Base-by-base conservation (phyloP, 2,113 vertebrate genomes). In the Eira barbara region DNA sequence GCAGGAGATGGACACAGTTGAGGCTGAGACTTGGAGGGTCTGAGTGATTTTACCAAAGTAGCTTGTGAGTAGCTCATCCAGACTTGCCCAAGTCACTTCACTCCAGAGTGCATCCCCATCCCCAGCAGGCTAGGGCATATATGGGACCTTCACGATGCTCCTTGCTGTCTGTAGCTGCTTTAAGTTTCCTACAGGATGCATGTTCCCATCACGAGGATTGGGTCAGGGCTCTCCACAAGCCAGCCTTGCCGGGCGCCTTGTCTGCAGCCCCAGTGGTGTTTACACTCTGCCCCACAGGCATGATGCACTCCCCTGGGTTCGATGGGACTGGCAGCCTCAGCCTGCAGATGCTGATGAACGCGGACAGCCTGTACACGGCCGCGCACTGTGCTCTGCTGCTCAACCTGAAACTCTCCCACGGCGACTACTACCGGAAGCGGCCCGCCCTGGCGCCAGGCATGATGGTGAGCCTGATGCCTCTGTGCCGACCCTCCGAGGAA, bases 331-430 rank as follows among this genome's bases (percentile, higher is more conserved):
- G 99, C 97, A 98, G 98, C 92, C 98, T 99, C 97, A 99, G 98
- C 98, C 99, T 99, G 94, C 99, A 99, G 98, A 99, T 99, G 47
- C 98, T 99, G 97, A 99, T 99, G 99, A 99, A 99, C 3, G 99
- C 99, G 0, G 99, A 99, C 93, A 99, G 99, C 39, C 98, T 99
- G 47, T 99, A 99, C 97, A 98, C 99, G 76, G 98, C 99, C 2
- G 99, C 99, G 0, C 99, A 99, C 98, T 99, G 99, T 21, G 99
- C 99, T n/a, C 98, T 99, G 42, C 99, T 99, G 89, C 99, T 99
- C 97, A 99, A 99, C 96, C 99, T 99, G 88, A 99, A 99, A 95
- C 99, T 99, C 61, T 99, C 99, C 96, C 99, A 99, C 65, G 98
- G 99, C 0, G 99, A 99, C 98, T 99, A 99, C 98, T 99, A 99